Evolutionary conservation across 2,113 vertebrate genomes (phyloP).

Genomic region (Ictidomys tridecemlineatus): DNA sequence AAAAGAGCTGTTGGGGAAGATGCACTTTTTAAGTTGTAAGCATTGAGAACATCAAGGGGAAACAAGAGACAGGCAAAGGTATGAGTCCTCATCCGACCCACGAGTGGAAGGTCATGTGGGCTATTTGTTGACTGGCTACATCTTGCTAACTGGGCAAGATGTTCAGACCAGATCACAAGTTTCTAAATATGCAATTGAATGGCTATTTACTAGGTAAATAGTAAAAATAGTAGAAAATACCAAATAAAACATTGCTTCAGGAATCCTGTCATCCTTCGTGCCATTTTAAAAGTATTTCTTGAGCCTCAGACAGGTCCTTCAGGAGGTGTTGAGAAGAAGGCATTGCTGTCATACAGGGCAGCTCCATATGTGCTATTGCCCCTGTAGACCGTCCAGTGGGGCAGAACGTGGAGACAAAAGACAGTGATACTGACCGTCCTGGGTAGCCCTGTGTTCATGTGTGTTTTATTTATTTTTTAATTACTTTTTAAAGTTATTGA

Average conservation of each 20-base stretch:
- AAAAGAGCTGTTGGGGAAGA: background rate
- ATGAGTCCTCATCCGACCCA: background rate
- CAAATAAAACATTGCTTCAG: background rate
- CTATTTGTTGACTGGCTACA: background rate
- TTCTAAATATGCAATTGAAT: background rate
- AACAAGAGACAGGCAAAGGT: background rate
- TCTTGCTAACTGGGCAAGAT: background rate
- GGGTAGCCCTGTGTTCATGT: background rate
- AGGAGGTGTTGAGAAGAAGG: background rate
- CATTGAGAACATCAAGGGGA: background rate
- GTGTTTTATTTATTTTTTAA: too few relatives aligned
- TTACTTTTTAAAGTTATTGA: too few relatives aligned
- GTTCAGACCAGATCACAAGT: background rate
- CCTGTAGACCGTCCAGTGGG: background rate
- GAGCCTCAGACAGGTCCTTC: background rate
- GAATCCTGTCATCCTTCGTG: background rate
- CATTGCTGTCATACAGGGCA: background rate
- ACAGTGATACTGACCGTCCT: background rate
- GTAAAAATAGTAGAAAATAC: conserved; percentile 15
- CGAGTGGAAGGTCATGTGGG: background rate
- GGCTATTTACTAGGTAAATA: background rate
- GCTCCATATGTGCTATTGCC: background rate
- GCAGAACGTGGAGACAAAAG: background rate
- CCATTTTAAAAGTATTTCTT: background rate
- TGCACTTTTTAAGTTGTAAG: background rate